Evolutionary conservation across 2,113 vertebrate genomes (phyloP).

Genomic region (Fregetta grallaria): DNA sequence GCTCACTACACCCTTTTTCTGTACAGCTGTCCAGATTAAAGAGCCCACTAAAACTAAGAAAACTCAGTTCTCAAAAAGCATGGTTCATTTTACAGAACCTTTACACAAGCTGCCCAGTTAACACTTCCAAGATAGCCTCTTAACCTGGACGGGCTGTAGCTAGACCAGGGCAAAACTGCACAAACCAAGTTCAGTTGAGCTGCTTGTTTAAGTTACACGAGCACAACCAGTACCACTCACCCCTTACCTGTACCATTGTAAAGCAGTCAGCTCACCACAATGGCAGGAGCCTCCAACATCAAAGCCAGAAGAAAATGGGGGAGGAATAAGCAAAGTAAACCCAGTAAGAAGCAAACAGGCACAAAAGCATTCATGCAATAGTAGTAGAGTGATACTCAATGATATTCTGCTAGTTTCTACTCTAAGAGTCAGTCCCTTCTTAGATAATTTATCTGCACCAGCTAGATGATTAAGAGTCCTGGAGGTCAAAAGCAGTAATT

Average conservation of each 20-base stretch:
- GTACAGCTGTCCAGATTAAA: neutral
- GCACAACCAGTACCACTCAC: rapidly evolving
- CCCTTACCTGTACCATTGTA: neutral
- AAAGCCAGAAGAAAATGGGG: neutral
- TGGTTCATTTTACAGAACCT: neutral
- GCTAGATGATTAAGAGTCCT: neutral
- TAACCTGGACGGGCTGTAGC: neutral
- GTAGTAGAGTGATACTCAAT: neutral
- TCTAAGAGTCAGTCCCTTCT: neutral
- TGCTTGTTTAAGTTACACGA: neutral
- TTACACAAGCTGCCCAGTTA: neutral
- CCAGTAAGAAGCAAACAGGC: neutral
- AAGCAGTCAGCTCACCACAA: neutral
- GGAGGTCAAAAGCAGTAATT: neutral
- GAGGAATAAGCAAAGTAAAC: neutral
- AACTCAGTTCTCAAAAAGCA: neutral
- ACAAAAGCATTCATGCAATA: neutral
- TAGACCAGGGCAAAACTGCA: neutral
- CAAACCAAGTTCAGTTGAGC: neutral
- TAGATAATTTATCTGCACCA: neutral
- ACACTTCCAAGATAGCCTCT: neutral
- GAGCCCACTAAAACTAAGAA: neutral
- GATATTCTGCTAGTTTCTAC: neutral
- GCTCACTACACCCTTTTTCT: neutral
- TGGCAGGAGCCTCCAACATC: neutral